phyloP scores from a whole-genome alignment of 2,888 invertebrate genomes.

The Agrotis ipsilon region DNA sequence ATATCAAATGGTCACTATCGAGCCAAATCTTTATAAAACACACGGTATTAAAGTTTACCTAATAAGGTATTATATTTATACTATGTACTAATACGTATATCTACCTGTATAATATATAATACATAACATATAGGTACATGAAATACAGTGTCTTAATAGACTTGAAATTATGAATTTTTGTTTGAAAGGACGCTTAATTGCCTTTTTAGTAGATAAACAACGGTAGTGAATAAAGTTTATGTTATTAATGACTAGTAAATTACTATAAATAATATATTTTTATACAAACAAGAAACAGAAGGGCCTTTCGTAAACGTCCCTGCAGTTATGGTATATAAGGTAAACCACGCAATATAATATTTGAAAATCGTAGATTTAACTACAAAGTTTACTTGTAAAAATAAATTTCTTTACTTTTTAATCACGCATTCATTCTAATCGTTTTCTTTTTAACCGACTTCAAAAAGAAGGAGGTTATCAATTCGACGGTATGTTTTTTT shows the following conservation, averaged over 20 bases:
- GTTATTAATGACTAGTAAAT: too few relatives aligned
- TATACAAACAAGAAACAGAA: too few relatives aligned
- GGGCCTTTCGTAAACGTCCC: not conserved
- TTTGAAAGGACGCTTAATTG: constrained; percentile 6
- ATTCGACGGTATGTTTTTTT: too few relatives aligned
- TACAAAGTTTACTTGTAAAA: constrained; percentile 64
- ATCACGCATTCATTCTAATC: constrained; percentile 10
- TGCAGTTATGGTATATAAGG: not conserved
- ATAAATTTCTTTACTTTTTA: constrained; percentile 61
- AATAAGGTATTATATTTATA: constrained; percentile 61
- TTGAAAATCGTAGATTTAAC: constrained; percentile 39
- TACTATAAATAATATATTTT: too few relatives aligned
- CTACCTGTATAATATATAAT: constrained; percentile 53
- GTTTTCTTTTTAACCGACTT: not conserved
- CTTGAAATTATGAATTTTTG: constrained; percentile 1
- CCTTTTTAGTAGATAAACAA: not conserved
- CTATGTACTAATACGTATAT: constrained; percentile 55
- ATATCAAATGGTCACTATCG: constrained; percentile 34
- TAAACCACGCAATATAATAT: constrained; percentile 23
- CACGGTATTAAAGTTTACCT: constrained; percentile 68
- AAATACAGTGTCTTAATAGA: constrained; percentile 19
- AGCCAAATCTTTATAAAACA: constrained; percentile 63
- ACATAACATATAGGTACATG: constrained; percentile 18
- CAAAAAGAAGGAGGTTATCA: too few relatives aligned
- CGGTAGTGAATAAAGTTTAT: too few relatives aligned